Percentiles rank a stretch among this genome's conserved stretches.
Conservation (phyloP, 1,140 invertebrate species). For the Oedothorax gibbosus region DNA sequence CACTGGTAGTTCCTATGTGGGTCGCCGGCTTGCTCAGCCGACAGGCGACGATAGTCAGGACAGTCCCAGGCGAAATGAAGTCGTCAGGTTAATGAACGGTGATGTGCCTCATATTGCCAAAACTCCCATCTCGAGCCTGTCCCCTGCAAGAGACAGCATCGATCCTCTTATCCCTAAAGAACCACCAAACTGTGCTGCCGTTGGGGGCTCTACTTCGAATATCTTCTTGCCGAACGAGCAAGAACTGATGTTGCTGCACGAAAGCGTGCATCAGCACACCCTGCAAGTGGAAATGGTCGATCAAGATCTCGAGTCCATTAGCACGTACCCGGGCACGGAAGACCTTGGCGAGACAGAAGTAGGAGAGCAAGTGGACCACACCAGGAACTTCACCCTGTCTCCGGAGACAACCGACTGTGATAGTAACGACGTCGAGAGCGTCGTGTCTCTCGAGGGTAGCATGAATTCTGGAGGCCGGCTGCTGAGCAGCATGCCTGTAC, state of each 20-base stretch:
- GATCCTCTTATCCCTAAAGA: background rate
- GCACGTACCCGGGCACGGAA: conserved; percentile 70
- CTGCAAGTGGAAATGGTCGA: conserved; percentile 66
- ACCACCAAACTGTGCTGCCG: background rate
- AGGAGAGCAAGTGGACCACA: conserved; percentile 70
- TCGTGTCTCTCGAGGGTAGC: conserved; percentile 70
- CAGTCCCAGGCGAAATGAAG: conserved; percentile 44
- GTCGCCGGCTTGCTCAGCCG: conserved; percentile 77
- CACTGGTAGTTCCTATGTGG: conserved; percentile 81
- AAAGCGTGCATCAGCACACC: conserved; percentile 60
- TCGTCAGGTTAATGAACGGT: conserved; percentile 48
- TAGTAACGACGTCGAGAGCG: conserved; percentile 87
- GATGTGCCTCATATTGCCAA: conserved; percentile 40
- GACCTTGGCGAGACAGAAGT: conserved; percentile 78
- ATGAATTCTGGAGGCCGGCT: conserved; percentile 65
- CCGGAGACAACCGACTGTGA: conserved; percentile 97
- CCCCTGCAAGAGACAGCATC: conserved; percentile 15
- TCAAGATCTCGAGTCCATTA: conserved; percentile 69
- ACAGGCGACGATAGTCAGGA: conserved; percentile 49
- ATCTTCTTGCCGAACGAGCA: conserved; percentile 59
- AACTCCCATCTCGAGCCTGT: conserved; percentile 19
- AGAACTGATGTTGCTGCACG: conserved; percentile 59
- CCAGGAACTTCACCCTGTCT: conserved; percentile 87
- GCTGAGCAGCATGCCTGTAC: conserved; percentile 85
- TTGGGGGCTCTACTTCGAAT: background rate